phyloP scores from a whole-genome alignment of 2,888 invertebrate species.

The Candidula unifasciata region DNA sequence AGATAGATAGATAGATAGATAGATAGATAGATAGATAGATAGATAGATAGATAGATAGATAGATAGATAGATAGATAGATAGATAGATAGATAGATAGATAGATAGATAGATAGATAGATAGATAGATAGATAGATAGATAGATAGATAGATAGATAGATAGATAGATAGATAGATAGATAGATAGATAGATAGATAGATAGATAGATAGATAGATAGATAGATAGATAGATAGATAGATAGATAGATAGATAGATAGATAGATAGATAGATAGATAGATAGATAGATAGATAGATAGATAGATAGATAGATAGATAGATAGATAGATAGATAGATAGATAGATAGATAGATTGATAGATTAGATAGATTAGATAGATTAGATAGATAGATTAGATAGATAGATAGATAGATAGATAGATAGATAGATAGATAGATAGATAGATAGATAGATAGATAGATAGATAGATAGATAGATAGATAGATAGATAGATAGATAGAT shows the following conservation, averaged over 20 bases:
- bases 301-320: slow-evolving; percentile 8
- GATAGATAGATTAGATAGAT: neutral
- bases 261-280: slow-evolving; percentile 8
- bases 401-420: slow-evolving; percentile 26
- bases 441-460: slow-evolving; percentile 39
- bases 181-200: too few relatives aligned
- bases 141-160: too few relatives aligned
- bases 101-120: too few relatives aligned
- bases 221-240: slow-evolving; percentile 8
- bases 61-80: too few relatives aligned
- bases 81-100: too few relatives aligned
- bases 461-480: slow-evolving; percentile 31
- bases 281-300: slow-evolving; percentile 8
- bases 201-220: neutral
- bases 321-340: slow-evolving; percentile 8
- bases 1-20: too few relatives aligned
- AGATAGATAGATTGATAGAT: neutral
- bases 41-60: too few relatives aligned
- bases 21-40: too few relatives aligned
- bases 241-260: slow-evolving; percentile 8
- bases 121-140: too few relatives aligned
- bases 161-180: too few relatives aligned
- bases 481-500: slow-evolving; percentile 37
- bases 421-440: slow-evolving; percentile 33
- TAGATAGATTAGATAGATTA: too few relatives aligned